Evolutionary conservation across 2,797 vertebrate genomes (phyloP).

Genomic region (Macropus fuliginosus): DNA sequence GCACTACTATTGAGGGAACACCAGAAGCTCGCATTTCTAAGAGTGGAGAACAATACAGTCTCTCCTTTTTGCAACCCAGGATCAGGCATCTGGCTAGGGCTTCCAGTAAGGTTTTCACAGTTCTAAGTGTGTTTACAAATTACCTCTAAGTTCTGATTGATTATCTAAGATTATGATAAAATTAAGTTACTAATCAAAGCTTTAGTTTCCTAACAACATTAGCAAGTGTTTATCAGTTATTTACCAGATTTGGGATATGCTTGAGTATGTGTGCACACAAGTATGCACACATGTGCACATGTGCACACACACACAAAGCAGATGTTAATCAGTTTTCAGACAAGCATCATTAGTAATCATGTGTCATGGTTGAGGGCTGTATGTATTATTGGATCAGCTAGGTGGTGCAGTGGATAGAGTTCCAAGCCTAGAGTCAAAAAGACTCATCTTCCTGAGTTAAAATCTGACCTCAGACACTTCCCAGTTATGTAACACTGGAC

Average conservation of each 20-base stretch:
- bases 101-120: neutral
- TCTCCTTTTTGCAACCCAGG: neutral
- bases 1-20: neutral
- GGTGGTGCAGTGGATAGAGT: too few relatives aligned
- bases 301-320: neutral
- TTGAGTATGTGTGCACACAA: too few relatives aligned
- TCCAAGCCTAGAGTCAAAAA: too few relatives aligned
- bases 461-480: too few relatives aligned
- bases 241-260: neutral
- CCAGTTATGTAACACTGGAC: too few relatives aligned
- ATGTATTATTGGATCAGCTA: neutral
- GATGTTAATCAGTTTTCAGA: neutral
- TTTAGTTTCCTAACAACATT: neutral
- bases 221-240: neutral
- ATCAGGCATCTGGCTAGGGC: neutral
- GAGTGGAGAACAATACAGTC: neutral
- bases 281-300: too few relatives aligned
- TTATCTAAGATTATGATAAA: neutral
- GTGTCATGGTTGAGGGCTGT: neutral
- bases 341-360: neutral
- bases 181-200: neutral
- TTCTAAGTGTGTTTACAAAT: neutral
- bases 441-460: too few relatives aligned
- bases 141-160: neutral
- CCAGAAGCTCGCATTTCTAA: neutral